Conservation (phyloP, 2,888 invertebrate species). For the Drosophila leonis region DNA sequence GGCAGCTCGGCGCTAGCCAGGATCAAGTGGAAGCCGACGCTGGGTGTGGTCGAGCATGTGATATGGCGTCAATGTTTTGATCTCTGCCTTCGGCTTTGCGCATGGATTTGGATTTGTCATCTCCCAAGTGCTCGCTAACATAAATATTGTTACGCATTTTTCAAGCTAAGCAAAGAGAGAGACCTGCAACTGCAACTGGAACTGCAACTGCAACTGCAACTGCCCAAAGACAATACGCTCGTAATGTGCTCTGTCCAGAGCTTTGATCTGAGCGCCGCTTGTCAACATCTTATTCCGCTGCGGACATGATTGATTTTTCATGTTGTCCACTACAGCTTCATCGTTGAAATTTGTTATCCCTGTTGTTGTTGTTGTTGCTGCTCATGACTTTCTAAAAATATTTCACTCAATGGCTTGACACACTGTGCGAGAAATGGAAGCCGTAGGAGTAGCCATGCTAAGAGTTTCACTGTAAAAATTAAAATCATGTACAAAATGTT, state of each 20-base stretch:
- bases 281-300: conserved; percentile 83
- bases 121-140: conserved; percentile 57
- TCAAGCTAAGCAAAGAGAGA: conserved; percentile 4
- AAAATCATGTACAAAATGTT: not conserved
- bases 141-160: conserved; percentile 74
- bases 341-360: conserved; percentile 40
- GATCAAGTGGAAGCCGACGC: conserved; percentile 74
- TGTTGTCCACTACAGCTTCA: conserved; percentile 60
- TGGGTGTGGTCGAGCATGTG: conserved; percentile 69
- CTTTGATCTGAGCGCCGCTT: conserved; percentile 72
- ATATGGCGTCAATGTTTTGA: conserved; percentile 57
- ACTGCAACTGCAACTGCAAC: conserved; percentile 15
- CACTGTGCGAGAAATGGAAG: conserved; percentile 9
- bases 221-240: conserved; percentile 57
- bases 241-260: conserved; percentile 50
- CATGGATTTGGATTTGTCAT: conserved; percentile 72
- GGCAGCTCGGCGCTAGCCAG: conserved; percentile 57
- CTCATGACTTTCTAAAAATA: conserved; percentile 81
- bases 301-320: conserved; percentile 84
- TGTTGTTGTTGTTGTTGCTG: conserved; percentile 17
- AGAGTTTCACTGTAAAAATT: conserved; percentile 7
- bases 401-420: conserved; percentile 59
- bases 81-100: conserved; percentile 27
- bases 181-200: not conserved
- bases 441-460: not conserved